Evolutionary conservation across 2,888 invertebrate genomes (phyloP).

Genomic region (Tinea pellionella): DNA sequence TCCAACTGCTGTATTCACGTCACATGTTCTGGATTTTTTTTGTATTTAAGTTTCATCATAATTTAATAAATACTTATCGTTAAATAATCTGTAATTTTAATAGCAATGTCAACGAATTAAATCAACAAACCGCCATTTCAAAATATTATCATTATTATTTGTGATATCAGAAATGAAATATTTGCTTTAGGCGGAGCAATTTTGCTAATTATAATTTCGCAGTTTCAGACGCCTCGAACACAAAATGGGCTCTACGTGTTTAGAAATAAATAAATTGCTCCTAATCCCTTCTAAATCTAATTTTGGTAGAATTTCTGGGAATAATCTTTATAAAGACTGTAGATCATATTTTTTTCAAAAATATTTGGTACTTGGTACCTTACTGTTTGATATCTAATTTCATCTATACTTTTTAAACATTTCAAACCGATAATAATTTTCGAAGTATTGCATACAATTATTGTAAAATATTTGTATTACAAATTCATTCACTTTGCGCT

Average conservation of each 20-base stretch:
- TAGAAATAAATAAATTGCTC: not conserved
- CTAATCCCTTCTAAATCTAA: not conserved
- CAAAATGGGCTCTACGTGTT: not conserved
- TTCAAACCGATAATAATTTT: too few species aligned
- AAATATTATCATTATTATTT: not conserved
- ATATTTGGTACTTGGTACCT: too few species aligned
- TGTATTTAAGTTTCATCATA: too few species aligned
- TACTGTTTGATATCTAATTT: too few species aligned
- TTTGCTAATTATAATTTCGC: constrained; percentile 2
- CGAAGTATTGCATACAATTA: too few species aligned
- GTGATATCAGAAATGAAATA: not conserved
- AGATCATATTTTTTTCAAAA: too few species aligned
- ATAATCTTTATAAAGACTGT: not conserved
- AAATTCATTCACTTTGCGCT: not conserved
- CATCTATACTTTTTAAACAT: too few species aligned
- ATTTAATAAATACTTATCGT: not conserved
- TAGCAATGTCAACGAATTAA: not conserved
- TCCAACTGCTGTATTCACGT: too few species aligned
- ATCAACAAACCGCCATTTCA: not conserved
- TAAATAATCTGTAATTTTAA: not conserved
- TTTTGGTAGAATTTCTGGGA: not conserved
- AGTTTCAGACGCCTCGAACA: not conserved
- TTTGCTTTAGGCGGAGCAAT: constrained; percentile 3
- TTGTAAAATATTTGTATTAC: not conserved
- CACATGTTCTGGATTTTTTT: too few species aligned